Evolutionary conservation across 2,113 vertebrate genomes (phyloP).

Genomic region (Gasterosteus aculeatus): DNA sequence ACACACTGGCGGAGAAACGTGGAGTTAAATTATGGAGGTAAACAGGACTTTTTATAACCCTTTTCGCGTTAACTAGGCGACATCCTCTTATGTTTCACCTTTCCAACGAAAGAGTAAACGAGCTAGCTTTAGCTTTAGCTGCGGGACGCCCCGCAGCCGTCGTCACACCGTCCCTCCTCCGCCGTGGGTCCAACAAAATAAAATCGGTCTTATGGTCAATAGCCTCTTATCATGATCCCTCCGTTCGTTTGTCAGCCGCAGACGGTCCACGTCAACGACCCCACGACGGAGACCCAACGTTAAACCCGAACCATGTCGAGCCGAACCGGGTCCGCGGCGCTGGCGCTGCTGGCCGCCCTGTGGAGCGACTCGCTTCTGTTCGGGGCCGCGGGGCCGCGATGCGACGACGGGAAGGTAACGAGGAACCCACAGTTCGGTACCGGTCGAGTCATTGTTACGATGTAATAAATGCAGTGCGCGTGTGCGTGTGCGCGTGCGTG

Average conservation of each 20-base stretch:
- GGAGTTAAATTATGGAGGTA: background rate
- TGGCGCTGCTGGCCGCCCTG: slow-evolving; percentile 55
- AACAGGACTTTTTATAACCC: too few relatives aligned
- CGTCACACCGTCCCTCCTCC: background rate
- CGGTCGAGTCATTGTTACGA: background rate
- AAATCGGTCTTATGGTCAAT: background rate
- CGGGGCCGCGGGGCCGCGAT: slow-evolving; percentile 6
- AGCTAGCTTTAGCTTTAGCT: background rate
- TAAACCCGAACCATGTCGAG: slow-evolving; percentile 37
- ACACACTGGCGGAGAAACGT: background rate
- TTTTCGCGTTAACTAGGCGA: background rate
- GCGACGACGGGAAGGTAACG: slow-evolving; percentile 72
- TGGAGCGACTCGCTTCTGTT: slow-evolving; percentile 44
- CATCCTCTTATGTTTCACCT: background rate
- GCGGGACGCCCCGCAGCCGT: background rate
- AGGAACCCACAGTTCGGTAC: too few relatives aligned
- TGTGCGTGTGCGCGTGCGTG: background rate
- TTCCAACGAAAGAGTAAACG: too few relatives aligned
- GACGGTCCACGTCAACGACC: too few relatives aligned
- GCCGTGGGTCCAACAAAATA: background rate
- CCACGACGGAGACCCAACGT: too few relatives aligned
- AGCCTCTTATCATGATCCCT: background rate
- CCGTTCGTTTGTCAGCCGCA: background rate
- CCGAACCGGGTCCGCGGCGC: background rate
- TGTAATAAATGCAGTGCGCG: background rate